Base-by-base conservation (phyloP, 2,113 vertebrate genomes). In the Corythornis madagascariensis region DNA sequence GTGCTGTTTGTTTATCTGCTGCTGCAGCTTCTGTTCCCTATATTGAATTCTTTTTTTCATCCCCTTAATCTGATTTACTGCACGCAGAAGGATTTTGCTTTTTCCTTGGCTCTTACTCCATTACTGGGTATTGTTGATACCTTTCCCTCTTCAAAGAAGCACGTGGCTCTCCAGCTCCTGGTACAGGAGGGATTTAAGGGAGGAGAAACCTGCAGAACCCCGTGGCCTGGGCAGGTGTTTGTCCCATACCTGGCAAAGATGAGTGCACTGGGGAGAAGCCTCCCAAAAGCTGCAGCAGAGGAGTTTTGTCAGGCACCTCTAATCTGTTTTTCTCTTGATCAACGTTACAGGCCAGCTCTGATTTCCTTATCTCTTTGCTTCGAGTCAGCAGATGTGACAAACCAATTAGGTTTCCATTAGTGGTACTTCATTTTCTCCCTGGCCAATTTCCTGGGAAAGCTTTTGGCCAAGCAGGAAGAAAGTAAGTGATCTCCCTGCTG, bases 241-340 rank as follows among this genome's bases (percentile, higher is more conserved):
- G n/a, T 45, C 70, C 7, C 9, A 11, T 22, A 7, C 29, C 21
- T 38, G 71, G 59, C 16, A 38, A 71, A 71, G 59, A 19, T 0
- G 8, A 10, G 0, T 1, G 11, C 13, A 28, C 17, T 3, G 20
- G 31, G 57, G 57, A 17, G 56, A 6, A 47, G 24, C 4, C 50
- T 35, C 67, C 63, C 35, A 10, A 42, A 35, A 57, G 48, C 45
- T 17, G 31, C 7, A 43, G 53, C 3, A 1, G 60, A 19, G 14
- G 15, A 1, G 2, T 45, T 43, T 13, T 56, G 13, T 40, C 10
- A 2, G 1, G 8, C 26, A 3, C 19, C 42, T 47, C 35, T 52
- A 14, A 28, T 6, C 22, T 28, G 25, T 24, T 2, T 31, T 64
- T 59, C 52, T 74, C 29, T 28, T 16, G 42, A 14, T n/a, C 1